Conservation (phyloP, 2,797 vertebrate species). For the Moxostoma hubbsi region DNA sequence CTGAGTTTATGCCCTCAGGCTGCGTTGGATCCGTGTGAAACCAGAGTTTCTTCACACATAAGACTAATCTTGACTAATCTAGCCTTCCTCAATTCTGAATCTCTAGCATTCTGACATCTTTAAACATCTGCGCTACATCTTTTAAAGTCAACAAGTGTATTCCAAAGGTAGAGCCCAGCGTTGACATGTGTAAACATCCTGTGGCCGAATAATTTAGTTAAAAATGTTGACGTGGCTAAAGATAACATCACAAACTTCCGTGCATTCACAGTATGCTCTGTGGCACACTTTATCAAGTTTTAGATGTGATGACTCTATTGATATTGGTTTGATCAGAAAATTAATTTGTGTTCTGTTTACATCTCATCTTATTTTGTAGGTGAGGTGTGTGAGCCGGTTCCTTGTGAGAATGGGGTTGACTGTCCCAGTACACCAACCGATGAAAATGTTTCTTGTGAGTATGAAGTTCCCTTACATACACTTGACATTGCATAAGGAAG, state of each 20-base stretch:
- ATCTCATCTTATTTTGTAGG: constrained; percentile 62
- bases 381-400: constrained; percentile 78
- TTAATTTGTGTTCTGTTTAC: neutral
- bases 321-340: neutral
- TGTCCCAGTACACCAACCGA: constrained; percentile 75
- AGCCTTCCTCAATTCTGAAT: neutral
- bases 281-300: neutral
- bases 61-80: constrained; percentile 2
- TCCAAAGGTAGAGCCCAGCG: neutral
- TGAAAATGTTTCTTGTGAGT: constrained; percentile 79
- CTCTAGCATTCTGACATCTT: neutral
- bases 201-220: constrained; percentile 13
- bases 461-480: constrained; percentile 61
- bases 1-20: too few relatives aligned
- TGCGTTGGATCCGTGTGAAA: neutral
- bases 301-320: neutral
- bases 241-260: neutral
- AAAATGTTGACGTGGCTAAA: neutral
- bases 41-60: constrained; percentile 1
- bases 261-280: neutral
- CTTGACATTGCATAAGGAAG: too few relatives aligned
- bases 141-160: neutral
- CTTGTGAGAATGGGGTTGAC: constrained; percentile 81
- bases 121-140: constrained; percentile 19
- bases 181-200: constrained; percentile 27